Base-by-base conservation (phyloP, 2,797 vertebrate species). In the Rhinichthys osculus region DNA sequence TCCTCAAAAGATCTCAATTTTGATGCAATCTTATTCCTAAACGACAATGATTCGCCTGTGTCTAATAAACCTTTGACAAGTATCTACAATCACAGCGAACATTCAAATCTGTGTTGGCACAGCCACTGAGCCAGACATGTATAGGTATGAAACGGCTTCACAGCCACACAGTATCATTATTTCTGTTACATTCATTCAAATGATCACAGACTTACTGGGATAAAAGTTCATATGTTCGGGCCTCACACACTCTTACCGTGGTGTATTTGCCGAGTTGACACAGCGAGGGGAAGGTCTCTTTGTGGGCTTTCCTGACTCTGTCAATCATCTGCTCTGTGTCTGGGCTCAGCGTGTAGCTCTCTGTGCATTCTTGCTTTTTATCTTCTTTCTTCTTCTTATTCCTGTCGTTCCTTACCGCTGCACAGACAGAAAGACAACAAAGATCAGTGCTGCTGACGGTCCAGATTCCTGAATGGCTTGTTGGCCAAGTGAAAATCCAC, bases 221-320 rank as follows among this genome's bases (percentile, higher is more conserved):
- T n/a, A 27, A 11, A 27, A 13, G 57, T 27, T 27, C 5, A 64
- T 4, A 23, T 57, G 23, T 11, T 6, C 44, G 42, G 1, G 1
- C 23, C 79, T 52, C n/a, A 44, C 50, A 40, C 19, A 6, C 69
- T 85, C 95, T 89, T 92, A 99, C 98, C 95, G 98, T 99, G 96
- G 98, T 99, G 96, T 99, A 99, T 94, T 99, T 99, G 92, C 98
- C 98, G 71, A 99, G 96, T 94, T 99, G 98, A 94, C 97, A 99
- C 92, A 99, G 97, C 0, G 98, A 97, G 0, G 98, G 98, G 95
- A 99, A 99, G 69, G 98, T 99, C 85, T 99, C 98, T 95, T 99
- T 94, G 89, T 99, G 98, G 0, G 98, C 98, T 89, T 98, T 99
- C 91, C 97, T 97, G 92, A 99, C 97, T 93, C 97, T 96, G 95